phyloP scores from a whole-genome alignment of 2,113 vertebrate genomes.

The Columba livia region DNA sequence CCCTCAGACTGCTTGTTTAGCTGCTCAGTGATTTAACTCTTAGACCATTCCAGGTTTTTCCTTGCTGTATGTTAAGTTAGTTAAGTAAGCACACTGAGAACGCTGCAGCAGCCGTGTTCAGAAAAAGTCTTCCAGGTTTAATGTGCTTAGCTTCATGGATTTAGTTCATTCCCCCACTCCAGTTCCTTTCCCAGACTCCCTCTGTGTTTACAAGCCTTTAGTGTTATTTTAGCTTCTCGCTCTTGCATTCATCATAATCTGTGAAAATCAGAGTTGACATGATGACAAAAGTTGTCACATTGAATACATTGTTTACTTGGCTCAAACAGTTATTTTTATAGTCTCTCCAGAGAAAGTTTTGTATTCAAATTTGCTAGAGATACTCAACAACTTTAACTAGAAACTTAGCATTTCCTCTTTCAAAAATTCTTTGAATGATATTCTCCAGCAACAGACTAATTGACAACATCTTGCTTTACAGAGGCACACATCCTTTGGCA shows the following conservation, averaged over 20 bases:
- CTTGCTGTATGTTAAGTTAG: background rate
- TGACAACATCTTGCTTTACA: constrained; percentile 51
- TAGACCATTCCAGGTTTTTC: background rate
- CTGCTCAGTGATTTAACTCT: background rate
- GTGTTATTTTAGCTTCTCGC: background rate
- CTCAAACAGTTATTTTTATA: constrained; percentile 40
- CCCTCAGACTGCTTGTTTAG: background rate
- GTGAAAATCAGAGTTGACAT: constrained; percentile 44
- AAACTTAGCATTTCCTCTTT: constrained; percentile 47
- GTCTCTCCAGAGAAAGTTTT: constrained; percentile 33
- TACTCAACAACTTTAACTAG: constrained; percentile 50
- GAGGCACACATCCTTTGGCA: background rate
- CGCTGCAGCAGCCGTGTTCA: background rate
- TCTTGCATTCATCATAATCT: constrained; percentile 20
- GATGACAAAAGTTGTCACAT: constrained; percentile 28
- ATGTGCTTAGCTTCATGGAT: background rate
- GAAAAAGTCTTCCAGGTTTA: background rate
- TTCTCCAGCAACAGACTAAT: constrained; percentile 45
- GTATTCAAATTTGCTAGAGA: constrained; percentile 39
- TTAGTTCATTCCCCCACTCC: background rate
- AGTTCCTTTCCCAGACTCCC: background rate
- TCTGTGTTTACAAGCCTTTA: background rate
- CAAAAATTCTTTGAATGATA: constrained; percentile 1
- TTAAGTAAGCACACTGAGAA: background rate
- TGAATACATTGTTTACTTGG: constrained; percentile 46